Percentiles rank a stretch among this genome's conserved stretches.
phyloP scores from a whole-genome alignment of 2,113 vertebrate genomes.

The Pollimyrus isidori region DNA sequence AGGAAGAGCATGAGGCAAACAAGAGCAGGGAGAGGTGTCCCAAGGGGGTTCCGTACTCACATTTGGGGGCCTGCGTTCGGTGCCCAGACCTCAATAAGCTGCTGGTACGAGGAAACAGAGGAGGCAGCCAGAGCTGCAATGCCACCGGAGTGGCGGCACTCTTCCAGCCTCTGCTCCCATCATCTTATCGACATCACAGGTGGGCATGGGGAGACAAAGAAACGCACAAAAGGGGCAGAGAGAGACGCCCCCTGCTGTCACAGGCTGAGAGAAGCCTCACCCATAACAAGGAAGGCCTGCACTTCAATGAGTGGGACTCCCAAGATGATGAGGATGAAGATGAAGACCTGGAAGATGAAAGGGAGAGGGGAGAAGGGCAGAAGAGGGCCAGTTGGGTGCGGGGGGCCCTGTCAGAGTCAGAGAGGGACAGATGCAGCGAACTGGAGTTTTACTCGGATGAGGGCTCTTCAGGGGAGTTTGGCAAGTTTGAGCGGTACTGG shows the following conservation, averaged over 20 bases:
- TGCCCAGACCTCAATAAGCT: slow-evolving; percentile 45
- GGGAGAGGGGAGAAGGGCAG: slow-evolving; percentile 38
- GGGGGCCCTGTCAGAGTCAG: slow-evolving; percentile 58
- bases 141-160: slow-evolving; percentile 53
- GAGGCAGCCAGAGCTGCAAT: slow-evolving; percentile 47
- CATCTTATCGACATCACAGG: slow-evolving; percentile 57
- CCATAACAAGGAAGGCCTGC: slow-evolving; percentile 55
- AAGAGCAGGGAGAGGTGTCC: slow-evolving; percentile 48
- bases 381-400: slow-evolving; percentile 34
- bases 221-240: slow-evolving; percentile 48
- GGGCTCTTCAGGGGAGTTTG: slow-evolving; percentile 65
- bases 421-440: slow-evolving; percentile 57
- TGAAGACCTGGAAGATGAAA: slow-evolving; percentile 46
- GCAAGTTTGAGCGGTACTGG: slow-evolving; percentile 77
- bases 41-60: slow-evolving; percentile 39
- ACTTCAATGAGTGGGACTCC: slow-evolving; percentile 62
- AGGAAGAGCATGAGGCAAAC: slow-evolving; percentile 15
- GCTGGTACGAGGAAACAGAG: slow-evolving; percentile 41
- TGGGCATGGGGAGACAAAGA: slow-evolving; percentile 59
- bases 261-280: slow-evolving; percentile 44
- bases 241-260: slow-evolving; percentile 56
- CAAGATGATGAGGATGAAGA: slow-evolving; percentile 48
- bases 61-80: slow-evolving; percentile 35
- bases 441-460: slow-evolving; percentile 65
- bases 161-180: slow-evolving; percentile 60